phyloP scores from a whole-genome alignment of 1,140 invertebrate species.

The Drosophila bocki region DNA sequence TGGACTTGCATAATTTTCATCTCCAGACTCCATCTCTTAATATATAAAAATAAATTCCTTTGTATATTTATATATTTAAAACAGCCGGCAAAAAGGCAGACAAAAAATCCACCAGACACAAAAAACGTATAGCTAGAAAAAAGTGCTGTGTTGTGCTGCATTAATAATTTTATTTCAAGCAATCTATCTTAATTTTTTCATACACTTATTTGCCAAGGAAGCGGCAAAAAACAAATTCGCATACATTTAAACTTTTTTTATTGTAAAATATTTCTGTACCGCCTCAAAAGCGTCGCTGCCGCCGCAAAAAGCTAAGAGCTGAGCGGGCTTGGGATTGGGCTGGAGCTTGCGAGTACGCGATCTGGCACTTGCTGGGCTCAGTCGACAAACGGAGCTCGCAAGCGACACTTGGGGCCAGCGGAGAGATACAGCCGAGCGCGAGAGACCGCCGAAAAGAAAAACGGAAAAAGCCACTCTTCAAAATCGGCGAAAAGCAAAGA shows the following conservation, averaged over 20 bases:
- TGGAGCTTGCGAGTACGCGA: constrained; percentile 69
- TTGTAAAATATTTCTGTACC: constrained; percentile 13
- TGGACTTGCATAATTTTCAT: neutral
- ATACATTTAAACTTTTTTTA: constrained; percentile 54
- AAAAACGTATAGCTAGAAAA: constrained; percentile 12
- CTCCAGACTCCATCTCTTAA: neutral
- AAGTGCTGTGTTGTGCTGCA: constrained; percentile 45
- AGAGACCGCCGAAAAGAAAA: constrained; percentile 45
- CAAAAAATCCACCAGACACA: constrained; percentile 10
- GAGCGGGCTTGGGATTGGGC: constrained; percentile 9
- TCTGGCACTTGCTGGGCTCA: constrained; percentile 55
- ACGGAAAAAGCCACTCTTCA: constrained; percentile 51
- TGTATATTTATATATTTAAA: constrained; percentile 4
- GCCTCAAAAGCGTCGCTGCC: constrained; percentile 48
- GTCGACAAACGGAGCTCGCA: constrained; percentile 77
- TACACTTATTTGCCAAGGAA: constrained; percentile 29
- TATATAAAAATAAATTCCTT: neutral
- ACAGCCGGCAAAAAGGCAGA: neutral
- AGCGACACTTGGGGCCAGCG: constrained; percentile 75
- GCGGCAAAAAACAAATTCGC: constrained; percentile 50
- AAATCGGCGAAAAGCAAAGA: constrained; percentile 48
- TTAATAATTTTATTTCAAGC: constrained; percentile 60
- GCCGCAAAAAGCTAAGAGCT: constrained; percentile 34
- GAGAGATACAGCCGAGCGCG: constrained; percentile 40
- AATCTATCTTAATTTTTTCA: constrained; percentile 54